phyloP scores from a whole-genome alignment of 37 sponge, comb jelly and placozoan species.

The Oscarella lobularis region DNA sequence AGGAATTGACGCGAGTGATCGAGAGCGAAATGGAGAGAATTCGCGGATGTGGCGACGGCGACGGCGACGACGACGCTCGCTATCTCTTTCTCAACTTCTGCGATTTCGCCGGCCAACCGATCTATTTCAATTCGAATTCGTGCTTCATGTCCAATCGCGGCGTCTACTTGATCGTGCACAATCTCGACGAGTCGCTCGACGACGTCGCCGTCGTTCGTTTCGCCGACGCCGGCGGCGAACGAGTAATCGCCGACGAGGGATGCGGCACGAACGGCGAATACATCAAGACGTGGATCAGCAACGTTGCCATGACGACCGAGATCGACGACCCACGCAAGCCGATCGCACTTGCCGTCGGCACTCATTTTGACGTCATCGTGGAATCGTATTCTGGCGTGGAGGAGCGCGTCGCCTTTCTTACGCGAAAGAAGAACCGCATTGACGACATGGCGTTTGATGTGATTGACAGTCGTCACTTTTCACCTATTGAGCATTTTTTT shows the following conservation, averaged over 20 bases:
- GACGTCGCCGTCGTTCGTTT: not conserved
- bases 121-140: not conserved
- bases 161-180: conserved; percentile 4
- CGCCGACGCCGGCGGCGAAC: not conserved
- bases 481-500: not conserved
- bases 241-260: not conserved
- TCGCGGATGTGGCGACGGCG: too few relatives aligned
- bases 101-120: conserved; percentile 7
- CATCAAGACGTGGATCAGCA: not conserved
- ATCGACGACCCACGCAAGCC: not conserved
- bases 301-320: not conserved
- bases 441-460: not conserved
- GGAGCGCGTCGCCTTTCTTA: not conserved
- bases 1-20: too few relatives aligned
- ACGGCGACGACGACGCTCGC: too few relatives aligned
- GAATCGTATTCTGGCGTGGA: not conserved
- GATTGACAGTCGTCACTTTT: not conserved
- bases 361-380: not conserved
- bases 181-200: not conserved
- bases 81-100: not conserved
- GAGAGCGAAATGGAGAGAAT: too few relatives aligned
- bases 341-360: not conserved
- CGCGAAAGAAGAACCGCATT: not conserved
- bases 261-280: not conserved
- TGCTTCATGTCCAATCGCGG: not conserved